Percentiles rank a stretch among this genome's conserved stretches.
Conservation (phyloP, 1,140 invertebrate genomes). For the Pentalonia nigronervosa region DNA sequence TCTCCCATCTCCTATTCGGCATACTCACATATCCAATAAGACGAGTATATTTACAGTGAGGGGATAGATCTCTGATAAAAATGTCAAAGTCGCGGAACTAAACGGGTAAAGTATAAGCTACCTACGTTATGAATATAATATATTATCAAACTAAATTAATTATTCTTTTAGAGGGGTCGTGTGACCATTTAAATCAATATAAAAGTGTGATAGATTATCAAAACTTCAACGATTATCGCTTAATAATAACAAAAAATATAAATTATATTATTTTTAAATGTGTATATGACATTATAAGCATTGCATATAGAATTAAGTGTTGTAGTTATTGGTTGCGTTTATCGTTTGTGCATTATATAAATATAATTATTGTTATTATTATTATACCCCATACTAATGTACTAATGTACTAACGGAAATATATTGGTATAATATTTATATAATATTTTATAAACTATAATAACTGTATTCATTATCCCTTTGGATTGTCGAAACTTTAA, state of each 20-base stretch:
- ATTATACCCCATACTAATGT: neutral
- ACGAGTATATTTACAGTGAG: neutral
- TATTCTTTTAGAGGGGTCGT: neutral
- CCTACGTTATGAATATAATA: neutral
- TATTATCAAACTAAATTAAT: neutral
- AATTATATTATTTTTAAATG: neutral
- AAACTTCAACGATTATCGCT: neutral
- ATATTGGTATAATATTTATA: neutral
- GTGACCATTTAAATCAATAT: neutral
- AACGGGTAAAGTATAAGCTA: neutral
- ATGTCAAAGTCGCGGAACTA: neutral
- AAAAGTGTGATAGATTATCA: neutral
- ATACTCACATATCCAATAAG: neutral
- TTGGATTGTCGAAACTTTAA: too few relatives aligned
- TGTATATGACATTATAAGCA: neutral
- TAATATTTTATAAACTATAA: too few relatives aligned
- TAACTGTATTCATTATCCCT: too few relatives aligned
- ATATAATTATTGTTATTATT: neutral
- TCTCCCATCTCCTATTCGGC: neutral
- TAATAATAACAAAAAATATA: neutral
- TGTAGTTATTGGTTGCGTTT: neutral
- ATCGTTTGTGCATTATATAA: neutral
- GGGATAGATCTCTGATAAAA: neutral
- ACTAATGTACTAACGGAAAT: neutral
- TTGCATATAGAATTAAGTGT: neutral